Evolutionary conservation across 2,113 vertebrate species (phyloP).

Genomic region (Pangasianodon gigas): DNA sequence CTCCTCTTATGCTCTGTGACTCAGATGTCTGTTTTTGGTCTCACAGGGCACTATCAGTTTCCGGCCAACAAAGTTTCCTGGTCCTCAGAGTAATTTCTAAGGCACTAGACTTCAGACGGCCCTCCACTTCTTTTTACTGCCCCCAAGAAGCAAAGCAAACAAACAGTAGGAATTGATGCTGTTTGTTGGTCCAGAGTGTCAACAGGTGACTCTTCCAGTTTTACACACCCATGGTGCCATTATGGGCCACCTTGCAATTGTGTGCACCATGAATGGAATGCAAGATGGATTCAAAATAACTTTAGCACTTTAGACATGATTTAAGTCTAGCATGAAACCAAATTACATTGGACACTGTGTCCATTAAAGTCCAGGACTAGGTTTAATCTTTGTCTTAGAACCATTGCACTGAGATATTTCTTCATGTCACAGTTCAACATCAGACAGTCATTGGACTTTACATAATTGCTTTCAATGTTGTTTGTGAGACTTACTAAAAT

Average conservation of each 20-base stretch:
- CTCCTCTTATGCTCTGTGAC: conserved; percentile 69
- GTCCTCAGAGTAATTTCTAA: conserved; percentile 64
- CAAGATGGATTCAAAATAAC: neutral
- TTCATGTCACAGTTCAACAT: neutral
- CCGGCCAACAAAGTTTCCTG: conserved; percentile 63
- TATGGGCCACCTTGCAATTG: conserved; percentile 17
- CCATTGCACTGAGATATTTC: neutral
- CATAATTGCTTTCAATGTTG: neutral
- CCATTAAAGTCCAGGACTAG: neutral
- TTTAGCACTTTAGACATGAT: neutral
- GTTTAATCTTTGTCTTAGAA: neutral
- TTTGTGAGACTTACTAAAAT: neutral
- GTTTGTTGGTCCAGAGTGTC: conserved; percentile 49
- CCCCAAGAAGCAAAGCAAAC: conserved; percentile 63
- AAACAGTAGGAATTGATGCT: conserved; percentile 56
- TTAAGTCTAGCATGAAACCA: neutral
- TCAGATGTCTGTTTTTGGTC: conserved; percentile 69
- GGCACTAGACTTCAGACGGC: conserved; percentile 49
- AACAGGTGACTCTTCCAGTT: conserved; percentile 42
- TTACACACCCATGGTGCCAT: neutral
- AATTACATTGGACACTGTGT: neutral
- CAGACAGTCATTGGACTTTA: neutral
- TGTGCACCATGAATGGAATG: neutral
- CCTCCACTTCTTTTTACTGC: conserved; percentile 37
- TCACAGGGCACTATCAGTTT: conserved; percentile 74